Evolutionary conservation across 1,140 invertebrate genomes (phyloP).

Genomic region (Ptiloglossa arizonensis): DNA sequence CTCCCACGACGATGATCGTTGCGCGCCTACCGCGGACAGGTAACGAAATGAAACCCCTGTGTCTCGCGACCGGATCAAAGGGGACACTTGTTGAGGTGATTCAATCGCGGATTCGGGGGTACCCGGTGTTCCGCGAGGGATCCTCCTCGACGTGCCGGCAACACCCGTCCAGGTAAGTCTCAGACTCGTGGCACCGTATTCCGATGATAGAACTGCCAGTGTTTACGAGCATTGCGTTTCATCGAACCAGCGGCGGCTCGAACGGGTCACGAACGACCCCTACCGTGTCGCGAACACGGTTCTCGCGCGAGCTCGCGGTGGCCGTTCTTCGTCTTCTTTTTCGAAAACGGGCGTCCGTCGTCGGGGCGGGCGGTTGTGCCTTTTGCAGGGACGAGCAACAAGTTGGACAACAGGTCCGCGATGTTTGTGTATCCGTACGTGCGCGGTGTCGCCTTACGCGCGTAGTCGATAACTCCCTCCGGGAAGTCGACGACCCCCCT

Average conservation of each 20-base stretch:
- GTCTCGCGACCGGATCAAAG: too few species aligned
- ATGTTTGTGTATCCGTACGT: constrained; percentile 73
- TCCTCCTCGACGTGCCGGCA: neutral
- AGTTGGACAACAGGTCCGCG: constrained; percentile 81
- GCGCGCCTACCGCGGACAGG: too few species aligned
- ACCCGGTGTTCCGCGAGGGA: too few species aligned
- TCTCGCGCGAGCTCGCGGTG: neutral
- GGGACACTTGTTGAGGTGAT: neutral
- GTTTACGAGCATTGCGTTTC: neutral
- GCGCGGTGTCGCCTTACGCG: constrained; percentile 67
- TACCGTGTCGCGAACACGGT: too few species aligned
- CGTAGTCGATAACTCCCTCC: constrained; percentile 65
- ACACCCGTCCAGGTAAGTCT: neutral
- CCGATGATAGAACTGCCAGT: constrained; percentile 5
- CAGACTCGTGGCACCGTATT: neutral
- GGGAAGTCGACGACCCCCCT: constrained; percentile 29
- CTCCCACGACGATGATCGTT: too few species aligned
- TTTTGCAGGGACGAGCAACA: constrained; percentile 74
- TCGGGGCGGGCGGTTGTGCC: constrained; percentile 58
- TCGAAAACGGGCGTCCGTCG: constrained; percentile 50
- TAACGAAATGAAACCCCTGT: too few species aligned
- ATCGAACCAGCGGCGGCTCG: neutral
- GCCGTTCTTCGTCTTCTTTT: constrained; percentile 35
- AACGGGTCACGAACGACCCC: neutral
- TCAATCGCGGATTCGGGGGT: neutral